These are phyloP conservation scores for Onychomys leucogaster DNA, from an alignment of 2,797 vertebrate species.

Conservation along the genomic window DNA sequence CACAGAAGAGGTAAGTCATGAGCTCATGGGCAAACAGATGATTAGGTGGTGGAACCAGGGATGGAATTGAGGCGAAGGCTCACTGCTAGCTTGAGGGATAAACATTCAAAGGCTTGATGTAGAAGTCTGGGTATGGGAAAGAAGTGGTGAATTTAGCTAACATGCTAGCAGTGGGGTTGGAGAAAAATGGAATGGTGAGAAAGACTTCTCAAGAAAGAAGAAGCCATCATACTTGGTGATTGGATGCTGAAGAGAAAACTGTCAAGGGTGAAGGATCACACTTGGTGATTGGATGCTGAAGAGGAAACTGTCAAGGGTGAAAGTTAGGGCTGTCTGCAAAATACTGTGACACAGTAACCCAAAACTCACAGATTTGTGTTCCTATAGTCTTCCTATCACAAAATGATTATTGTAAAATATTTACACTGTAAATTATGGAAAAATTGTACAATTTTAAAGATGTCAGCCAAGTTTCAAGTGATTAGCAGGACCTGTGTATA, in stretches of 20 bases:
- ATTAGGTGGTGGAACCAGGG: not conserved
- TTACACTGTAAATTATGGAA: not conserved
- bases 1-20: not conserved
- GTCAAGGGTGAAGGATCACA: not conserved
- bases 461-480: not conserved
- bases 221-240: not conserved
- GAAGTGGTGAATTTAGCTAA: not conserved
- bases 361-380: not conserved
- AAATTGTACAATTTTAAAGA: conserved; percentile 8
- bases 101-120: too few relatives aligned
- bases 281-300: not conserved
- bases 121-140: not conserved
- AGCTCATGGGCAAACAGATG: not conserved
- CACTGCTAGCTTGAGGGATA: too few relatives aligned
- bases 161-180: not conserved
- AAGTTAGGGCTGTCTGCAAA: not conserved
- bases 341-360: not conserved
- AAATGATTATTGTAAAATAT: conserved; percentile 9
- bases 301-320: not conserved
- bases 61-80: not conserved
- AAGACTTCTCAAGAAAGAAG: not conserved
- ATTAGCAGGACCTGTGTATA: not conserved
- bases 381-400: not conserved
- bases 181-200: not conserved
- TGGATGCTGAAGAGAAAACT: not conserved